Percentiles rank a stretch among this genome's conserved stretches.
These are phyloP conservation scores for Platyscapa corneri DNA, from an alignment of 1,140 invertebrate genomes.

Conservation along the genomic window DNA sequence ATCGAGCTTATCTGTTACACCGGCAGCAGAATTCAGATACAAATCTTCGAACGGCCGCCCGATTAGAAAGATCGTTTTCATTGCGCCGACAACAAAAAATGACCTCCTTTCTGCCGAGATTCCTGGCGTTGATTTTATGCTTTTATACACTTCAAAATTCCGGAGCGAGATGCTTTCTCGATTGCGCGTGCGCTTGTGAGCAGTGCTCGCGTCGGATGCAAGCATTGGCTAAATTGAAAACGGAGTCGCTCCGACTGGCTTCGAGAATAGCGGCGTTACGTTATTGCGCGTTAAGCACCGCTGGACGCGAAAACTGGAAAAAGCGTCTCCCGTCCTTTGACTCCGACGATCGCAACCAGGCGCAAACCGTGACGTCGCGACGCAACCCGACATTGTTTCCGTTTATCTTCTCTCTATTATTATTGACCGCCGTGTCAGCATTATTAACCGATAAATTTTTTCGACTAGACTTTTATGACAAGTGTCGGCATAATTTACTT, in stretches of 20 bases:
- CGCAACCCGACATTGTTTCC: not conserved
- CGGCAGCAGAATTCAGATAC: not conserved
- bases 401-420: constrained; percentile 17
- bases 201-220: not conserved
- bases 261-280: too few species aligned
- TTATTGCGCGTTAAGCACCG: too few species aligned
- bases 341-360: not conserved
- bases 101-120: not conserved
- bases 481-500: constrained; percentile 3
- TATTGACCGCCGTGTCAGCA: not conserved
- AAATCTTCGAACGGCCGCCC: not conserved
- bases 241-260: too few species aligned
- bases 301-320: not conserved
- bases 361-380: not conserved
- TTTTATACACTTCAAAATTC: not conserved
- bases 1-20: not conserved
- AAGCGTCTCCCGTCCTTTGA: not conserved
- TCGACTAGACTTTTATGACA: constrained; percentile 11
- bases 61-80: not conserved
- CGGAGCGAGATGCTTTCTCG: not conserved
- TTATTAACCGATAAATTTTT: constrained; percentile 23
- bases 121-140: not conserved
- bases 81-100: not conserved
- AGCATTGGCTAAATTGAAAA: not conserved
- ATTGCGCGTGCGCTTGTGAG: not conserved